Base-by-base conservation (phyloP, 2,797 vertebrate species). In the Sebastes melanostomus region DNA sequence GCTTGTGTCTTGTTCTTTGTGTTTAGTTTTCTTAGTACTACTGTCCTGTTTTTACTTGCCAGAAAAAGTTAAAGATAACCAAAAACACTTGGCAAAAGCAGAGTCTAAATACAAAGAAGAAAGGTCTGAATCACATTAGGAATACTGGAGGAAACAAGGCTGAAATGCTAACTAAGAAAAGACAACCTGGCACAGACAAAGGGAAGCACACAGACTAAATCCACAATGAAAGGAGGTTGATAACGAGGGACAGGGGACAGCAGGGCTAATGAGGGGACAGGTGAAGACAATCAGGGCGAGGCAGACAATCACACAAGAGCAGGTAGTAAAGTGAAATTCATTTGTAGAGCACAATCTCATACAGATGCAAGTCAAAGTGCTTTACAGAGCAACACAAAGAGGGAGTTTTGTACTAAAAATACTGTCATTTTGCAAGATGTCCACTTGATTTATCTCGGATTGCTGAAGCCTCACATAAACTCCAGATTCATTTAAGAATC, bases 261-360 rank as follows among this genome's bases (percentile, higher is more conserved):
- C 50, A 52, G 50, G 50, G 20, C 50, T 52, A 0, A 52, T 10
- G 50, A n/a, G 50, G 50, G 50, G 8, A 52, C 20, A n/a, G 50
- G 50, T n/a, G 50, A 52, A 52, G 3, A 52, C 50, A 52, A 52
- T n/a, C 8, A 46, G 42, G 50, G 50, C 20, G 20, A 0, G 16
- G 0, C 0, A 0, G 50, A 52, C 50, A n/a, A 52, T 52, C 20
- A 20, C 18, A 52, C 20, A 52, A 7, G 38, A 0, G 18, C 46
- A 50, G 18, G 46, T 20, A 52, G 50, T 52, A 0, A 52, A 10
- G 50, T n/a, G 8, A n/a, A 38, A 8, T 63, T 27, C 12, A 27
- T 81, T 13, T 71, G 4, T 27, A 13, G 38, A 54, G 18, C 7
- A 63, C n/a, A 42, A 1, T 66, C 18, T 66, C n/a, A 66, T n/a